Conservation (phyloP, 2,113 vertebrate genomes). For the Pterocles gutturalis region DNA sequence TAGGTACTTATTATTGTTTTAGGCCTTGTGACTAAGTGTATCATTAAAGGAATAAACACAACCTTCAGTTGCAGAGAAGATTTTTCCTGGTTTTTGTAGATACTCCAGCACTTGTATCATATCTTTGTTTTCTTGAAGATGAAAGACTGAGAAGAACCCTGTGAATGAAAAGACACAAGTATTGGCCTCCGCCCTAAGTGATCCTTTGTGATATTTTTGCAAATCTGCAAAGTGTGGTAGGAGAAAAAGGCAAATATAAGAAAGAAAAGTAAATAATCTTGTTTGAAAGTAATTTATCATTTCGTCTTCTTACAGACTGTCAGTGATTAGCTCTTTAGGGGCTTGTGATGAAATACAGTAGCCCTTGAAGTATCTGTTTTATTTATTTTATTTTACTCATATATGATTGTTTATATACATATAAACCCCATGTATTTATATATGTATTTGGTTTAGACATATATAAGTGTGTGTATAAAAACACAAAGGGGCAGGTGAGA, state of each 20-base stretch:
- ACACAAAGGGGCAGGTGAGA: neutral
- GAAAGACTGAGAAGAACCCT: neutral
- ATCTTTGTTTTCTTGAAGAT: neutral
- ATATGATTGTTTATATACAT: neutral
- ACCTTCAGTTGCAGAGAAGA: neutral
- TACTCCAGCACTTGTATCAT: neutral
- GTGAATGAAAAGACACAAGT: neutral
- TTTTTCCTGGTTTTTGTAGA: neutral
- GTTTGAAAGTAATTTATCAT: neutral
- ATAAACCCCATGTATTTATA: neutral
- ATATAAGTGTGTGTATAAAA: neutral
- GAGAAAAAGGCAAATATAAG: neutral
- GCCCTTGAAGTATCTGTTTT: neutral
- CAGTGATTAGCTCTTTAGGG: neutral
- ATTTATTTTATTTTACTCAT: too few species aligned
- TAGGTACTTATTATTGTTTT: neutral
- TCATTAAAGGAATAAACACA: neutral
- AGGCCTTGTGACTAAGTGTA: neutral
- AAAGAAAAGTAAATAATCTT: neutral
- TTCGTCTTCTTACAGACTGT: neutral
- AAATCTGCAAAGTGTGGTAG: neutral
- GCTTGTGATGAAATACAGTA: neutral
- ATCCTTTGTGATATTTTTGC: neutral
- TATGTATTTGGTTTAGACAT: neutral
- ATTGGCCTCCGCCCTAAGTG: neutral